phyloP scores from a whole-genome alignment of 2,888 invertebrate genomes.

The Iselma pallidipennis region DNA sequence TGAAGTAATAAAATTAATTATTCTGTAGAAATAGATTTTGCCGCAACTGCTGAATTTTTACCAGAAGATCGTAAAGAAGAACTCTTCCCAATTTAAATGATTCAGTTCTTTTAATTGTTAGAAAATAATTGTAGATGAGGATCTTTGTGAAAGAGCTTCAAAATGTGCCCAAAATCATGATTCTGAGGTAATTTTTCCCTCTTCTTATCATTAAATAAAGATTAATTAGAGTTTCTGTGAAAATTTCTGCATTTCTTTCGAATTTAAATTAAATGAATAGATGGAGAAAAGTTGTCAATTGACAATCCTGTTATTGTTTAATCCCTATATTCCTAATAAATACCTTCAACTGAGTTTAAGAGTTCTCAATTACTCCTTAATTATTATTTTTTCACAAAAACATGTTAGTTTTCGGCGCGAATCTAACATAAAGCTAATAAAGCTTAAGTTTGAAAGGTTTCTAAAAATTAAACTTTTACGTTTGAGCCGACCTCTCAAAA shows the following conservation, averaged over 20 bases:
- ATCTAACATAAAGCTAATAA: too few species aligned
- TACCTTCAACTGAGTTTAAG: too few species aligned
- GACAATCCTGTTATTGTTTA: background rate
- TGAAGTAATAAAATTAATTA: too few species aligned
- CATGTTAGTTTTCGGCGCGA: too few species aligned
- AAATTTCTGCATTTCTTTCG: background rate
- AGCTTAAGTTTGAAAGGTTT: too few species aligned
- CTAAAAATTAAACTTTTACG: too few species aligned
- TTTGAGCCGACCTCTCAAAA: too few species aligned
- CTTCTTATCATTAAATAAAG: background rate
- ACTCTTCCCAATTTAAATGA: conserved; percentile 6
- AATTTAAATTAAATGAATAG: background rate
- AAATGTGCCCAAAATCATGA: conserved; percentile 28
- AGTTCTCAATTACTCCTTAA: too few species aligned
- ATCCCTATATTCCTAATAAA: background rate
- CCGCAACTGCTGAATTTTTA: conserved; percentile 1
- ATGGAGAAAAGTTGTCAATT: background rate
- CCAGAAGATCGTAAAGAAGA: conserved; percentile 1
- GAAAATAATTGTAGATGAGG: conserved; percentile 10
- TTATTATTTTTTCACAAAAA: too few species aligned
- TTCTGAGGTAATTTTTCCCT: conserved; percentile 27
- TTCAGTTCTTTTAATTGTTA: too few species aligned
- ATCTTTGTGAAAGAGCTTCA: conserved; percentile 27
- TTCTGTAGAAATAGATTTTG: conserved; percentile 6
- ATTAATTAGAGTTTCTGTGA: background rate